Percentiles rank a stretch among this genome's conserved stretches.
Evolutionary conservation across 92 coral and sea anemone genomes (phyloP).

Genomic region (Ricordea florida): DNA sequence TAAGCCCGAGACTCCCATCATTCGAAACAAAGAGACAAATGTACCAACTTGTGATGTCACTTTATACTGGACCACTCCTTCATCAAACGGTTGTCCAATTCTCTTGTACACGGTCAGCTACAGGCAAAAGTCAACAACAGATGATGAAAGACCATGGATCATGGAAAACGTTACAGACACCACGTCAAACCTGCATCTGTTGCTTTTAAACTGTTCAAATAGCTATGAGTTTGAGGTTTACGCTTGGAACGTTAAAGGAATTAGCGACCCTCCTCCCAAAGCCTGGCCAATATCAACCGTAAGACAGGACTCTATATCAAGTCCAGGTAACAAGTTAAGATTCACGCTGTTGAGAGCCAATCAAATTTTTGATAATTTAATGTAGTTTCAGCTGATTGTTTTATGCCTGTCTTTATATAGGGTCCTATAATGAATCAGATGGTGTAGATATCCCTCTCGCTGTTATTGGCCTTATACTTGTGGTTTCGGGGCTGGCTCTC

Average conservation of each 20-base stretch:
- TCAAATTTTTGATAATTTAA: neutral
- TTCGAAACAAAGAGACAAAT: neutral
- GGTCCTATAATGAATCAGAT: neutral
- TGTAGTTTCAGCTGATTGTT: no score
- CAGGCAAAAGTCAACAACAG: neutral
- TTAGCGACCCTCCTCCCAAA: neutral
- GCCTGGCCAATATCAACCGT: neutral
- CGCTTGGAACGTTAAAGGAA: neutral
- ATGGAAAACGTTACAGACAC: neutral
- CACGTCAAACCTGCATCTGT: neutral
- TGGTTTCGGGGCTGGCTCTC: neutral
- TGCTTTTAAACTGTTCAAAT: neutral
- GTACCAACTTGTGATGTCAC: neutral
- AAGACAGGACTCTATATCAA: neutral
- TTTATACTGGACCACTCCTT: neutral
- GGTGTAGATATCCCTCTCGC: neutral
- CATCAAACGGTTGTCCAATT: neutral
- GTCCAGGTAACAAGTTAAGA: neutral
- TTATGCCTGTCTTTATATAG: no score
- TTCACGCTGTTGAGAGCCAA: no score
- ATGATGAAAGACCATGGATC: neutral
- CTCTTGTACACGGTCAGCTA: neutral
- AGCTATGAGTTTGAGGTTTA: neutral
- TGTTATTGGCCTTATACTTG: neutral
- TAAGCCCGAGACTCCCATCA: neutral